Base-by-base conservation (phyloP, 2,113 vertebrate species). In the Lophura nycthemera region DNA sequence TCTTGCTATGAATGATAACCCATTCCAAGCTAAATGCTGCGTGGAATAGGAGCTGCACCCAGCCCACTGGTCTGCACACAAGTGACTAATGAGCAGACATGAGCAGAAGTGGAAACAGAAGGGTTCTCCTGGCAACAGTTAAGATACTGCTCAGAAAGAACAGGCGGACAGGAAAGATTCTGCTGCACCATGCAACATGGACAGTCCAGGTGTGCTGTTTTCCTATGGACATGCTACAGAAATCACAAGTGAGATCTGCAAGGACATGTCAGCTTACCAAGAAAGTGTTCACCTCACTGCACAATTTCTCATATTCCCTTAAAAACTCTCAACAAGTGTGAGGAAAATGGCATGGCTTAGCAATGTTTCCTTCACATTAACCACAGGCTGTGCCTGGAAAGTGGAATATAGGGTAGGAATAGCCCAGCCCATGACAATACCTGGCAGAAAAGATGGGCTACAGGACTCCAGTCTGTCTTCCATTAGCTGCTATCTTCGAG, bases 401-500 rank as follows among this genome's bases (percentile, higher is more conserved):
- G 38, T 20, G 19, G 48, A 59, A n/a, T 5, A 29, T 5, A 17
- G 43, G 30, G 50, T 7, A 69, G 36, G 10, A 57, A 50, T 4
- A 30, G 38, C 16, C 50, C 71, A 13, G 29, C 16, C 45, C 24
- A 21, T 5, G 29, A 38, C 17, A 5, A 24, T 6, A 29, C 18
- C 10, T 3, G 27, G 27, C 21, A 36, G 43, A 42, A 42, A 25
- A 30, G 57, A 47, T 1, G 3, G 52, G 16, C 19, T 27, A 38
- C 30, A 20, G 36, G 42, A 43, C 83, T 70, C 88, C 71, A 92
- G 40, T 86, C 59, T 43, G 72, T 65, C 83, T 94, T 94, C 93
- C 81, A 8, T 25, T 82, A 93, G 88, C 88, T 96, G 83, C 65
- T 56, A 75, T 84, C 94, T 94, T 93, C 85, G 92, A 95, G 95